Percentiles rank a stretch among this genome's conserved stretches.
These are phyloP conservation scores for Lepas anatifera DNA, from an alignment of 2,888 invertebrate genomes.

Conservation along the genomic window DNA sequence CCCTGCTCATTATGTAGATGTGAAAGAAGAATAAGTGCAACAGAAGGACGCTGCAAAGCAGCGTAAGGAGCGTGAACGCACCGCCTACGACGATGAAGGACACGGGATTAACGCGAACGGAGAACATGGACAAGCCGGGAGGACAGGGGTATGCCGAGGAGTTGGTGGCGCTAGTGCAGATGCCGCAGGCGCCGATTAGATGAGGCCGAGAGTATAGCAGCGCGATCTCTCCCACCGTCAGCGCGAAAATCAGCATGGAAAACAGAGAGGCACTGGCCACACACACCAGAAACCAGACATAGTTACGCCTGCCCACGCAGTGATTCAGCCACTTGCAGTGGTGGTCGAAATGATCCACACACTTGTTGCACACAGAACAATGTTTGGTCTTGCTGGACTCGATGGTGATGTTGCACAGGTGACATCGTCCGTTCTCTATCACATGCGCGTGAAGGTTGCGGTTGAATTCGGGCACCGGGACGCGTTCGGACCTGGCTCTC, in stretches of 20 bases:
- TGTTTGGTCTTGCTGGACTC: constrained; percentile 73
- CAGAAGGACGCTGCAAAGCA: background rate
- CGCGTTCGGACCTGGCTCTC: constrained; percentile 41
- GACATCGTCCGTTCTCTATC: constrained; percentile 88
- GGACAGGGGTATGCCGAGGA: background rate
- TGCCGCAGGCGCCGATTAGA: background rate
- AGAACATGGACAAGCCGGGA: background rate
- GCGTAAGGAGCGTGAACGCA: constrained; percentile 51
- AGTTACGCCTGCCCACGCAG: constrained; percentile 85
- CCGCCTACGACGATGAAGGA: constrained; percentile 57
- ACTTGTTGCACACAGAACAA: constrained; percentile 95
- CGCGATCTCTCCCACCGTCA: constrained; percentile 56
- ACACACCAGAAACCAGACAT: constrained; percentile 67
- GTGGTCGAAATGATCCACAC: constrained; percentile 87
- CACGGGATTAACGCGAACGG: constrained; percentile 40
- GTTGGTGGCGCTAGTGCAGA: background rate
- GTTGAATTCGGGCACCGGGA: constrained; percentile 70
- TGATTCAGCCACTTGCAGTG: constrained; percentile 99
- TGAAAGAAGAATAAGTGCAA: constrained; percentile 73
- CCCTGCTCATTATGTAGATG: constrained; percentile 68
- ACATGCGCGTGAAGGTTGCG: constrained; percentile 77
- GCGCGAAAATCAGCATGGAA: constrained; percentile 52
- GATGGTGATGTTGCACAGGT: constrained; percentile 74
- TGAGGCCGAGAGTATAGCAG: constrained; percentile 41
- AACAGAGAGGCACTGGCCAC: constrained; percentile 64